These are phyloP conservation scores for Sebastiscus albofasciatus DNA, from an alignment of 2,797 vertebrate species.

Conservation along the genomic window DNA sequence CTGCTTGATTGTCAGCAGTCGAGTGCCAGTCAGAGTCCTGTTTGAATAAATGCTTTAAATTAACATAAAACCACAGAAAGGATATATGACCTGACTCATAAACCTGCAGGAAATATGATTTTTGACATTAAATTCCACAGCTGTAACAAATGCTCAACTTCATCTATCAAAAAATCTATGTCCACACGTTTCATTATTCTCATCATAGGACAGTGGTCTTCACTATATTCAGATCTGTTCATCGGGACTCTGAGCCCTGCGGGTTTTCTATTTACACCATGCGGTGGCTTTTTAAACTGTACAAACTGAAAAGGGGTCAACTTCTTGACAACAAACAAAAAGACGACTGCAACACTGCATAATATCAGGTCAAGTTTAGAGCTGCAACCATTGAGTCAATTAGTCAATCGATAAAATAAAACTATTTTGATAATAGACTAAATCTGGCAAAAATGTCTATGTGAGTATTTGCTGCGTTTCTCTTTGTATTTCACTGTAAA, in stretches of 20 bases:
- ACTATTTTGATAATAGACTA: not conserved
- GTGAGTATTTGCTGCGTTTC: not conserved
- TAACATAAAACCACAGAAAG: not conserved
- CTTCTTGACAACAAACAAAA: not conserved
- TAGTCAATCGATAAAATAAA: not conserved
- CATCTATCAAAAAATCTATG: not conserved
- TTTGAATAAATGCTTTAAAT: not conserved
- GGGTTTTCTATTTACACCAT: not conserved
- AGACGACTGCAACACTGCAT: not conserved
- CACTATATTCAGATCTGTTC: no score
- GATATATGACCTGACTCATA: not conserved
- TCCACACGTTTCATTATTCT: not conserved
- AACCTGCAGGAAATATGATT: not conserved
- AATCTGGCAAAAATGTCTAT: accelerated
- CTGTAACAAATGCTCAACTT: slow-evolving; percentile 1
- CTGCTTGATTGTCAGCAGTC: not conserved
- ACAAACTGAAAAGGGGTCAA: no score
- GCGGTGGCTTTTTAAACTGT: no score
- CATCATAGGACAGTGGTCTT: not conserved
- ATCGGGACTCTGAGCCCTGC: no score
- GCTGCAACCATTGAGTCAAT: accelerated
- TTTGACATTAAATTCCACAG: not conserved
- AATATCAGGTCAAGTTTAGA: not conserved
- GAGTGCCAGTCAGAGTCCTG: not conserved
- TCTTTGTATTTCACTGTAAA: not conserved